These are phyloP conservation scores for Drosophila bocqueti DNA, from an alignment of 1,140 invertebrate species.

Conservation along the genomic window DNA sequence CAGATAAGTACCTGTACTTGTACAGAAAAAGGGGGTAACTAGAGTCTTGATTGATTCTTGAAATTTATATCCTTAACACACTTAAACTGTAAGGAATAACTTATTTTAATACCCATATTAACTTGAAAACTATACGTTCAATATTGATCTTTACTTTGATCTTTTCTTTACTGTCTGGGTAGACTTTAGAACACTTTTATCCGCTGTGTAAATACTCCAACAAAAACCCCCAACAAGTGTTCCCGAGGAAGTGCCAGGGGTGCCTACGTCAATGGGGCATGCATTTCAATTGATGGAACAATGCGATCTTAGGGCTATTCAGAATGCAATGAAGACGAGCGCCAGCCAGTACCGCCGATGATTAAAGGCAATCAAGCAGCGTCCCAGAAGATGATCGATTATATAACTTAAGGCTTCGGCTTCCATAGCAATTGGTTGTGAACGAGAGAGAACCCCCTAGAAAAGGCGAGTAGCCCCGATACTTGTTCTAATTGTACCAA, in stretches of 20 bases:
- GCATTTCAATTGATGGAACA: slow-evolving; percentile 53
- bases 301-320: slow-evolving; percentile 17
- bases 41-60: not conserved
- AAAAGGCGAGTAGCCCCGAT: not conserved
- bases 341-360: slow-evolving; percentile 2
- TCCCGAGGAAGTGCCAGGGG: not conserved
- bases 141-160: not conserved
- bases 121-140: not conserved
- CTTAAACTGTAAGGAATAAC: not conserved
- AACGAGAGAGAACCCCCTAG: slow-evolving; percentile 6
- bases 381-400: slow-evolving; percentile 27
- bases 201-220: slow-evolving; percentile 13
- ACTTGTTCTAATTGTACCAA: slow-evolving; percentile 5
- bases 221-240: slow-evolving; percentile 27
- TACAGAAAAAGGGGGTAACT: not conserved
- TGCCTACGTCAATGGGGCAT: slow-evolving; percentile 40
- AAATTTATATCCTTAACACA: not conserved
- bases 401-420: slow-evolving; percentile 6
- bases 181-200: not conserved
- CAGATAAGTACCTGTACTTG: slow-evolving; percentile 4
- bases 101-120: not conserved
- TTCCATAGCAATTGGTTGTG: slow-evolving; percentile 13
- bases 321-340: slow-evolving; percentile 33
- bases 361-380: slow-evolving; percentile 25
- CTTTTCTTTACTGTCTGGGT: not conserved